Conservation (phyloP, 2,888 invertebrate genomes). For the Notodonta dromedarius region DNA sequence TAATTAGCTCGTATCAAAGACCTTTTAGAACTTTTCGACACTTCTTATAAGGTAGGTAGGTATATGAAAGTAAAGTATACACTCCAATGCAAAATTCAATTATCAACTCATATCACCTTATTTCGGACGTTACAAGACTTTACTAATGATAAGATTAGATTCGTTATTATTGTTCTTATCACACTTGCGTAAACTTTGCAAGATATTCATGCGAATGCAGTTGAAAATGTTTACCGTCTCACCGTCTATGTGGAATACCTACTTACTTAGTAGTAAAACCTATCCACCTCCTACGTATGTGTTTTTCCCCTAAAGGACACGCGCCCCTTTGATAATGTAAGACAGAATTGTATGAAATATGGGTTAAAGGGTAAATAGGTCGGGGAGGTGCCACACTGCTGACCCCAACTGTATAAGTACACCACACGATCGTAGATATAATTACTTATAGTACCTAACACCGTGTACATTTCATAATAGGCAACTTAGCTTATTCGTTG, state of each 20-base stretch:
- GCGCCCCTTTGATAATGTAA: constrained; percentile 20
- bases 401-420: constrained; percentile 22
- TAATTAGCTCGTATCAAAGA: no score
- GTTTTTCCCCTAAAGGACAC: constrained; percentile 11
- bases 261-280: no score
- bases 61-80: no score
- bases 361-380: constrained; percentile 53
- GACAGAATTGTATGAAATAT: constrained; percentile 43
- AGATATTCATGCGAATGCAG: constrained; percentile 12
- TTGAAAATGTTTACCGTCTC: constrained; percentile 10
- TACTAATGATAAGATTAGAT: constrained; percentile 37
- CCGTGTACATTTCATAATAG: no score
- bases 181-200: constrained; percentile 8
- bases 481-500: no score
- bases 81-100: neutral
- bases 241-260: no score
- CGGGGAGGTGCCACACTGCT: constrained; percentile 44
- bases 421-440: no score
- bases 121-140: constrained; percentile 3
- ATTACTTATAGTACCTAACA: no score
- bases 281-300: no score
- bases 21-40: no score
- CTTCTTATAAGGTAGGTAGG: no score
- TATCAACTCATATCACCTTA: constrained; percentile 2
- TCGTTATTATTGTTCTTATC: constrained; percentile 24